These are phyloP conservation scores for Danionella cerebrum DNA, from an alignment of 2,113 vertebrate genomes.

Conservation along the genomic window DNA sequence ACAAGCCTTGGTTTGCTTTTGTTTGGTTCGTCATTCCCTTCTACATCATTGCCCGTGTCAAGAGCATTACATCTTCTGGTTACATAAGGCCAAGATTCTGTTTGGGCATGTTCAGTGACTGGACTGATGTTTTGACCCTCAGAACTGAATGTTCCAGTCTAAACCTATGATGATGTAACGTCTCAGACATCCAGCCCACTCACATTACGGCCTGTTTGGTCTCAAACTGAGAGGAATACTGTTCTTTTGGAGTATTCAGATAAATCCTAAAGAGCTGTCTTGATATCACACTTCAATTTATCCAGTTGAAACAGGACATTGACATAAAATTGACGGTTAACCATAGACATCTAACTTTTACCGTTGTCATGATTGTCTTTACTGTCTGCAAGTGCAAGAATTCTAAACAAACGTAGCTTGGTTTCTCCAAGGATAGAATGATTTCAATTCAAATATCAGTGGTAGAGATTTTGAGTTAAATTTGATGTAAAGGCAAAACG, in stretches of 20 bases:
- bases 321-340: too few relatives aligned
- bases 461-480: too few relatives aligned
- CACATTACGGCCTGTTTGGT: neutral
- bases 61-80: slow-evolving; percentile 35
- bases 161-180: neutral
- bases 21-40: neutral
- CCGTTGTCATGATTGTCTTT: too few relatives aligned
- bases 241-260: too few relatives aligned
- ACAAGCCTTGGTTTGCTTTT: neutral
- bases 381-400: too few relatives aligned
- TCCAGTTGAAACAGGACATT: too few relatives aligned
- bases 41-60: slow-evolving; percentile 20
- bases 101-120: slow-evolving; percentile 41
- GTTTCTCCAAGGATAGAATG: too few relatives aligned
- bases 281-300: neutral
- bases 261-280: neutral
- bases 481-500: too few relatives aligned
- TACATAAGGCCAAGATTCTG: slow-evolving; percentile 48
- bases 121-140: neutral
- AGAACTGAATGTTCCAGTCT: slow-evolving; percentile 34
- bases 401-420: too few relatives aligned
- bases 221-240: too few relatives aligned
- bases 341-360: too few relatives aligned
- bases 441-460: too few relatives aligned
- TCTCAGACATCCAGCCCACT: slow-evolving; percentile 6